phyloP scores from a whole-genome alignment of 1,140 invertebrate species.

The Drosophila pachea region DNA sequence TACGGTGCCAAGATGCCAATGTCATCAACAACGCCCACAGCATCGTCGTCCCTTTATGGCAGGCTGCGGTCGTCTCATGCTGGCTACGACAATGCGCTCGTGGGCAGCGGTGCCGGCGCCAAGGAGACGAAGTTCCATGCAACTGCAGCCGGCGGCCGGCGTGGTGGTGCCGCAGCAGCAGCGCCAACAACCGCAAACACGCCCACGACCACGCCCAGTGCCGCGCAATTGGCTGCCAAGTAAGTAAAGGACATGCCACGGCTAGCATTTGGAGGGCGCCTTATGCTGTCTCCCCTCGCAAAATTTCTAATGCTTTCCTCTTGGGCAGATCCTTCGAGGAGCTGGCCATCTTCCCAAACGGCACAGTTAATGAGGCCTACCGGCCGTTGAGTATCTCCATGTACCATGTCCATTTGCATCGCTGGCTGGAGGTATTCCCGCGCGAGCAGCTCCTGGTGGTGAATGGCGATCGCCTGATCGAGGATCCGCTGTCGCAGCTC shows the following conservation, averaged over 20 bases:
- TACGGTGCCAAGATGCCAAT: slow-evolving; percentile 43
- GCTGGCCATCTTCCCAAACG: slow-evolving; percentile 88
- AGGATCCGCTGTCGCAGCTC: slow-evolving; percentile 94
- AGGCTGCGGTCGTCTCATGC: slow-evolving; percentile 62
- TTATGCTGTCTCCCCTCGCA: background rate
- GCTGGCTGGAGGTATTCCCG: slow-evolving; percentile 93
- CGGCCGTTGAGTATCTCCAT: slow-evolving; percentile 89
- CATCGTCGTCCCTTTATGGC: slow-evolving; percentile 47
- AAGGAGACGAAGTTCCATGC: slow-evolving; percentile 50
- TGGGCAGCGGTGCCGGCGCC: slow-evolving; percentile 63
- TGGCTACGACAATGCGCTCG: slow-evolving; percentile 57
- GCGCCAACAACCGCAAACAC: slow-evolving; percentile 53
- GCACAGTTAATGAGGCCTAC: slow-evolving; percentile 90
- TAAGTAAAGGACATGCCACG: slow-evolving; percentile 46
- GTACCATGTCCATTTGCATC: slow-evolving; percentile 90
- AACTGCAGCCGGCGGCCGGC: background rate
- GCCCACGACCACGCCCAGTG: slow-evolving; percentile 56
- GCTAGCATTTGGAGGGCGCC: too few relatives aligned
- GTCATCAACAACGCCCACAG: slow-evolving; percentile 30
- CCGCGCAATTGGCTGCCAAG: slow-evolving; percentile 75
- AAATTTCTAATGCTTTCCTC: background rate
- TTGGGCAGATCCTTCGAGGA: slow-evolving; percentile 86
- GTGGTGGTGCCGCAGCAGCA: background rate
- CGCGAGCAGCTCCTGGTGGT: slow-evolving; percentile 95
- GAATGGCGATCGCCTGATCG: slow-evolving; percentile 96